phyloP scores from a whole-genome alignment of 2,888 invertebrate species.

The Eristalinus aeneus region DNA sequence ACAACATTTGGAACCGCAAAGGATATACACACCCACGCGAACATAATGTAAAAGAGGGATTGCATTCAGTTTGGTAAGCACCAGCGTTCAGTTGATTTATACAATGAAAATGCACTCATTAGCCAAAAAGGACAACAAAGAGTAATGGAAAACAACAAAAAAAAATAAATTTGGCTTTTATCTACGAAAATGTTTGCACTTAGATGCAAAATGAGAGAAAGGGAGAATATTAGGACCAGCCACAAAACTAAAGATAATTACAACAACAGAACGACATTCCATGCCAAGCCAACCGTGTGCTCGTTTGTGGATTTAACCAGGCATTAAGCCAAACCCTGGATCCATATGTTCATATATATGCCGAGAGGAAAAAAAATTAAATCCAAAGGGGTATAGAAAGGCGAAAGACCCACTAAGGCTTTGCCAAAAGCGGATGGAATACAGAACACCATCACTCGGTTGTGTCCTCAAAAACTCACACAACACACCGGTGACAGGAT shows the following conservation, averaged over 20 bases:
- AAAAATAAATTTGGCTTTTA: background rate
- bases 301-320: slow-evolving; percentile 63
- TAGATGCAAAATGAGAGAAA: background rate
- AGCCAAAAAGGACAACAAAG: slow-evolving; percentile 39
- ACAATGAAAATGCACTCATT: slow-evolving; percentile 33
- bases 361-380: slow-evolving; percentile 2
- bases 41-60: background rate
- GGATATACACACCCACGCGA: background rate
- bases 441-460: background rate
- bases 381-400: background rate
- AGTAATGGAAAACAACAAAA: slow-evolving; percentile 30
- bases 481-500: slow-evolving; percentile 54
- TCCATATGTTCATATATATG: slow-evolving; percentile 5
- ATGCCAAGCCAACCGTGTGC: slow-evolving; percentile 58
- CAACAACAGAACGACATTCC: slow-evolving; percentile 52
- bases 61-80: background rate
- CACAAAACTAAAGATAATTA: slow-evolving; percentile 62
- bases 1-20: too few species aligned
- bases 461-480: slow-evolving; percentile 26
- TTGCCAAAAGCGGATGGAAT: slow-evolving; percentile 47
- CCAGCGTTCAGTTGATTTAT: background rate
- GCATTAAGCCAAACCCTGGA: slow-evolving; percentile 63
- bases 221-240: background rate
- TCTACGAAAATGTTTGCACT: background rate
- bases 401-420: slow-evolving; percentile 27